Evolutionary conservation across 2,888 invertebrate species (phyloP).

Genomic region (Morinoia aosen): DNA sequence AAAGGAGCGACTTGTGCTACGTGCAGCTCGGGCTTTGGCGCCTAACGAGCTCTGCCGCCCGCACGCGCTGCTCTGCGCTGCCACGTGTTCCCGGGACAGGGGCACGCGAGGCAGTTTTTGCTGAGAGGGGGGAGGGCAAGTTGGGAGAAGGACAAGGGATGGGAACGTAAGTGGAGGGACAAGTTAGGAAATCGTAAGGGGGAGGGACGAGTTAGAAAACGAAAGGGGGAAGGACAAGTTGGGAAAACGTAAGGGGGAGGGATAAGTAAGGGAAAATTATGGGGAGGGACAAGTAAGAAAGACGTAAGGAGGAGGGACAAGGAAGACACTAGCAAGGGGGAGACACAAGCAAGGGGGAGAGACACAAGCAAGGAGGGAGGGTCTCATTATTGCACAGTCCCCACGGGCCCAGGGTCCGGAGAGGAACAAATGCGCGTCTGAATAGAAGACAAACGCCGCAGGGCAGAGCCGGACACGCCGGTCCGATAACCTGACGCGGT

Average conservation of each 20-base stretch:
- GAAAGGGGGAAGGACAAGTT: not conserved
- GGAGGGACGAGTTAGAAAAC: no score
- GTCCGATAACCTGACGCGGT: not conserved
- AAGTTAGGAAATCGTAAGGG: no score
- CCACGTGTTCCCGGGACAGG: not conserved
- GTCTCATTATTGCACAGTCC: constrained; percentile 32
- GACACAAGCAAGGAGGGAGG: not conserved
- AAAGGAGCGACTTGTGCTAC: not conserved
- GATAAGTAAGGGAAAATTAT: no score
- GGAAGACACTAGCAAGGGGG: no score
- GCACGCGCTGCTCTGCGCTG: not conserved
- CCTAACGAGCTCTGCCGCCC: not conserved
- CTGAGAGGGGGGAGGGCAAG: no score
- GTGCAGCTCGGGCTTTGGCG: not conserved
- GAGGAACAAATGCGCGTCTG: constrained; percentile 36
- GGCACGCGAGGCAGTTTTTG: not conserved
- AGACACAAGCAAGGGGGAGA: no score
- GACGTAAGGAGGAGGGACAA: no score
- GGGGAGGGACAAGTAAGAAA: no score
- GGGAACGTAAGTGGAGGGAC: no score
- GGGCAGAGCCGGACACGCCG: not conserved
- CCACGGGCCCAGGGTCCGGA: not conserved
- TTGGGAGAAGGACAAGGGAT: no score
- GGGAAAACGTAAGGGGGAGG: no score
- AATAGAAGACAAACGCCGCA: constrained; percentile 50